Evolutionary conservation across 2,113 vertebrate species (phyloP), one percentile per base, ranked within the genome.

Genomic region (Falcunculus frontatus): DNA sequence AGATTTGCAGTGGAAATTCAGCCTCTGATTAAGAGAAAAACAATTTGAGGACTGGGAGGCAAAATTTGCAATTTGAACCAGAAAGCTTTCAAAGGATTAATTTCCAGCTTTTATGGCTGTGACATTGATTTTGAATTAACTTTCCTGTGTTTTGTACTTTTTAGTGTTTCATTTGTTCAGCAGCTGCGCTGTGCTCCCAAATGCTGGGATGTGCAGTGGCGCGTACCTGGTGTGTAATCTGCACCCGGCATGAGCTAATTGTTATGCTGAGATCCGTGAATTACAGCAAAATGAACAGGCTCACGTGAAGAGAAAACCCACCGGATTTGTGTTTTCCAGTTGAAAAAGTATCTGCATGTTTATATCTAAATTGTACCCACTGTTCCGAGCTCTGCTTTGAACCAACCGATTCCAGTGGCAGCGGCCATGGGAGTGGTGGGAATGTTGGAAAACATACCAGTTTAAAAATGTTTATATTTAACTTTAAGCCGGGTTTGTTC

Each of bases 191-290:
- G 2, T 2, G 47, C 72, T 39, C 41, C 76, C 35, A 2, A 53
- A 33, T 1, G 1, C 68, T 1, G 4, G 3, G 33, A 42, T 12
- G 13, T 26, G 13, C 26, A 11, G n/a, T 0, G 10, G 46, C 0
- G 0, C 3, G 9, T 57, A 29, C 87, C 57, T 17, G 47, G 22
- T 0, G 0, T 9, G 53, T 12, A 13, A 50, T 10, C 46, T 5
- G 0, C 13, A 6, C 39, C 7, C 0, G 0, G 39, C 49, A 3
- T 1, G 53, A 39, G 29, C 37, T 20, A 25, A 53, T 20, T 21
- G 52, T 84, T 21, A 1, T 3, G 1, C 70, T 32, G 52, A 32
- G 17, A 30, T 20, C 49, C 1, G 1, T 32, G 63, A 35, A 20
- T 23, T 29, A 4, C 63, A 8, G 18, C 35, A 25, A 35, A 41